These are phyloP conservation scores for Aelia acuminata DNA, from an alignment of 2,888 invertebrate species.

Conservation along the genomic window DNA sequence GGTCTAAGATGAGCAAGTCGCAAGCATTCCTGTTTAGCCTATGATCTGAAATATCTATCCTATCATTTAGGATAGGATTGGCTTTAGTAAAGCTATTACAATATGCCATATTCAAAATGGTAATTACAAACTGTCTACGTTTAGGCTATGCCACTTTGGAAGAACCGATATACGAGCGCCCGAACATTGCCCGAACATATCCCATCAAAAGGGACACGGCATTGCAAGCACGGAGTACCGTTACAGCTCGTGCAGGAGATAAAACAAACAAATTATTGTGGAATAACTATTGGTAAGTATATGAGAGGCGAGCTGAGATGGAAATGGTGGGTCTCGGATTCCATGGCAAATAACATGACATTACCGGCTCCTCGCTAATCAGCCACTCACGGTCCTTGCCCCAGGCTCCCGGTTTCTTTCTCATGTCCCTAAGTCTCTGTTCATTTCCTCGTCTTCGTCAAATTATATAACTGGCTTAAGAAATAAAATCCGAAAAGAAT, in stretches of 20 bases:
- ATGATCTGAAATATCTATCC: too few relatives aligned
- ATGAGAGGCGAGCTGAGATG: conserved; percentile 27
- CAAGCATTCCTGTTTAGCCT: too few relatives aligned
- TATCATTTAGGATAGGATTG: too few relatives aligned
- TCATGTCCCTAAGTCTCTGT: conserved; percentile 19
- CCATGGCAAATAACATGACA: conserved; percentile 46
- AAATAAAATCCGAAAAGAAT: too few relatives aligned
- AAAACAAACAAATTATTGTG: conserved; percentile 41
- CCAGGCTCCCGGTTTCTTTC: conserved; percentile 30
- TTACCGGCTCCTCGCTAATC: conserved; percentile 17
- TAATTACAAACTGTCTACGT: neutral
- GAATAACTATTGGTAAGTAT: conserved; percentile 41
- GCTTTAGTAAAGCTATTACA: too few relatives aligned
- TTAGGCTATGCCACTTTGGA: neutral
- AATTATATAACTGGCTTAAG: neutral
- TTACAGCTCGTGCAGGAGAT: conserved; percentile 29
- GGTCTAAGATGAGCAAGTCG: neutral
- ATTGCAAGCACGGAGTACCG: conserved; percentile 12
- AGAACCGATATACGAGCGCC: neutral
- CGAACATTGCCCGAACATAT: neutral
- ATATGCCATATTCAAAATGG: neutral
- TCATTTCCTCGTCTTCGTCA: neutral
- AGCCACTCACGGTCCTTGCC: conserved; percentile 29
- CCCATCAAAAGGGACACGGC: conserved; percentile 28
- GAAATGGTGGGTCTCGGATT: conserved; percentile 26